Percentiles rank a stretch among this genome's conserved stretches.
Conservation (phyloP, 2,113 vertebrate species). For the Eptesicus fuscus region DNA sequence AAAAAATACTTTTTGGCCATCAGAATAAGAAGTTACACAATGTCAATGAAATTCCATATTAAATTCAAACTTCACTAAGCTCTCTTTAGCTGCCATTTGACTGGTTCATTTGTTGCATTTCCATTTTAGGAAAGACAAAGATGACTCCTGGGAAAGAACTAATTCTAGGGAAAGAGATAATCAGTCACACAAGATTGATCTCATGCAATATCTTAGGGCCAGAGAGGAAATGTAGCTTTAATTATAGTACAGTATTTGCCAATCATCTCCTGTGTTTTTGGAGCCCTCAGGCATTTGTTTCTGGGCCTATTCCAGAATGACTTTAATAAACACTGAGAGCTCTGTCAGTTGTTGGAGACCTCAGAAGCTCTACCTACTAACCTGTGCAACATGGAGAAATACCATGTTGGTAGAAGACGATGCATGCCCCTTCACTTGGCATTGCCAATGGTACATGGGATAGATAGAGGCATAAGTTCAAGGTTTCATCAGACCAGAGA, state of each 20-base stretch:
- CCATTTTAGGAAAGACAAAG: not conserved
- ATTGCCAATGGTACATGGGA: not conserved
- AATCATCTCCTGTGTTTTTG: not conserved
- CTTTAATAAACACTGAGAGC: not conserved
- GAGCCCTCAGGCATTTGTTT: not conserved
- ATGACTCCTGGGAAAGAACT: not conserved
- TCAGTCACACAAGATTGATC: not conserved
- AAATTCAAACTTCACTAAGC: not conserved
- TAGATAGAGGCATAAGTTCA: not conserved
- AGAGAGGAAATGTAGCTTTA: not conserved
- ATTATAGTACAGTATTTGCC: not conserved
- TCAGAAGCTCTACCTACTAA: not conserved
- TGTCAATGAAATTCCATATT: not conserved
- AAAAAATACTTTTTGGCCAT: not conserved
- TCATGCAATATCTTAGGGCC: not conserved
- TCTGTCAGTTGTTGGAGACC: not conserved
- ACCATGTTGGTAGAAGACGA: not conserved
- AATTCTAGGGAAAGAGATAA: not conserved
- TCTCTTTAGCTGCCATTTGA: not conserved
- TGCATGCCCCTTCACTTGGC: not conserved
- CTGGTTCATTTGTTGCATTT: not conserved
- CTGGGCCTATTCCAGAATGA: not conserved
- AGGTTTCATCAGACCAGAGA: not conserved
- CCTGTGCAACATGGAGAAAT: not conserved
- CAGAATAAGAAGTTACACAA: not conserved